Conservation (phyloP, 2,113 vertebrate species). For the Urocolius indicus region DNA sequence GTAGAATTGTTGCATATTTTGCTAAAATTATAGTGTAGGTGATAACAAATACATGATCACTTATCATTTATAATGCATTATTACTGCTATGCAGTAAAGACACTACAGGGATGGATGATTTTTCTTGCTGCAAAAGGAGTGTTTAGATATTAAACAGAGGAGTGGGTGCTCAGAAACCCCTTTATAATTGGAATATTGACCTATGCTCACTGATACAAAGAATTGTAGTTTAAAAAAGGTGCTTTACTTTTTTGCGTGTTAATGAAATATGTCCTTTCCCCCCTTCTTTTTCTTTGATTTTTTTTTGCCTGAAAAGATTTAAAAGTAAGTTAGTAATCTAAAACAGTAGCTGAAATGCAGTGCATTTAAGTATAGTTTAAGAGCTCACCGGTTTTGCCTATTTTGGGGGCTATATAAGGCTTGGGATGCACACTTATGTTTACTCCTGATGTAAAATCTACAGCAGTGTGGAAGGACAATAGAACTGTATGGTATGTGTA, state of each 20-base stretch:
- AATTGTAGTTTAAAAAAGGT: not conserved
- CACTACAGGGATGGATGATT: conserved; percentile 21
- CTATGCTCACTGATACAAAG: not conserved
- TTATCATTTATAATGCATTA: conserved; percentile 54
- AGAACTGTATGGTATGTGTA: conserved; percentile 70
- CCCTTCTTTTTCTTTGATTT: too few species aligned
- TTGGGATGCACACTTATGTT: conserved; percentile 22
- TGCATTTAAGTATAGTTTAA: conserved; percentile 20
- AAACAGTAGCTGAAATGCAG: conserved; percentile 6
- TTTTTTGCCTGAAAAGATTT: not conserved
- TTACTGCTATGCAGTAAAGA: conserved; percentile 23
- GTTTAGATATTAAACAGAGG: conserved; percentile 28
- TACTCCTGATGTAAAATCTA: conserved; percentile 52
- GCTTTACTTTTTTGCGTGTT: not conserved
- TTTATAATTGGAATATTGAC: conserved; percentile 55
- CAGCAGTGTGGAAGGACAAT: conserved; percentile 61
- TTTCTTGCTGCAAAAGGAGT: conserved; percentile 10
- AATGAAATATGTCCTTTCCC: not conserved
- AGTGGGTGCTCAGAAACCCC: not conserved
- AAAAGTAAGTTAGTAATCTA: not conserved
- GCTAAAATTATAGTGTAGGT: conserved; percentile 60
- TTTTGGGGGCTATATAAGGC: not conserved
- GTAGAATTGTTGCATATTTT: conserved; percentile 58
- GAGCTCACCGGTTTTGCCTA: not conserved
- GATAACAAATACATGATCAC: conserved; percentile 56